phyloP scores from a whole-genome alignment of 2,888 invertebrate genomes.

The Caenorhabditis angaria region DNA sequence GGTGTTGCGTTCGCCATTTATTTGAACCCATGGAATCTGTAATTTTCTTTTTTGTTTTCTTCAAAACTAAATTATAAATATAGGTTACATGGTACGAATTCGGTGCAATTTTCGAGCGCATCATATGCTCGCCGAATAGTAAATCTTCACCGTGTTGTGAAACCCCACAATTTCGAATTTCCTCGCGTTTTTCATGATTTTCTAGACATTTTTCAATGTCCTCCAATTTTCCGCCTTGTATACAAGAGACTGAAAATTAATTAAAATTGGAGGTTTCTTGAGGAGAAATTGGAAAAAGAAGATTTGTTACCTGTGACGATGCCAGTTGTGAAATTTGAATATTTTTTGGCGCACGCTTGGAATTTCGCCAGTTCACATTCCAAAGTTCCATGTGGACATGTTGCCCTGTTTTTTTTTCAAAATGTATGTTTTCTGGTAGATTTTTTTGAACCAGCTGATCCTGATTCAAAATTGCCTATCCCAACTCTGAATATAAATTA shows the following conservation, averaged over 20 bases:
- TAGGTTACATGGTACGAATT: not conserved
- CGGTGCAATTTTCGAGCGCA: slow-evolving; percentile 9
- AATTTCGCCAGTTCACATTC: slow-evolving; percentile 28
- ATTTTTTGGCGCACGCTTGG: slow-evolving; percentile 28
- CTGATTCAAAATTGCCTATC: no score
- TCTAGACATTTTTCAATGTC: not conserved
- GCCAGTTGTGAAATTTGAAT: not conserved
- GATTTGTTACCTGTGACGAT: not conserved
- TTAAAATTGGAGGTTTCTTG: no score
- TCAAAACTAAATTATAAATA: not conserved
- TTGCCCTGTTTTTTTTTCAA: slow-evolving; percentile 6
- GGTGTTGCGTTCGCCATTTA: slow-evolving; percentile 16
- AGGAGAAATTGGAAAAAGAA: no score
- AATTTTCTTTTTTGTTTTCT: no score
- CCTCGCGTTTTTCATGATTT: not conserved
- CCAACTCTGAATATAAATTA: no score
- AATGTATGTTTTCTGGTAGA: not conserved
- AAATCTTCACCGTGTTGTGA: slow-evolving; percentile 25
- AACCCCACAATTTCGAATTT: slow-evolving; percentile 21
- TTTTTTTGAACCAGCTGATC: no score
- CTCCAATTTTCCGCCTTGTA: not conserved
- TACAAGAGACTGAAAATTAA: not conserved
- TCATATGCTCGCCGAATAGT: slow-evolving; percentile 24
- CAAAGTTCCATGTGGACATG: slow-evolving; percentile 19
- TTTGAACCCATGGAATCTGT: slow-evolving; percentile 36